phyloP scores from a whole-genome alignment of 1,140 invertebrate species.

The Piezodorus guildinii region DNA sequence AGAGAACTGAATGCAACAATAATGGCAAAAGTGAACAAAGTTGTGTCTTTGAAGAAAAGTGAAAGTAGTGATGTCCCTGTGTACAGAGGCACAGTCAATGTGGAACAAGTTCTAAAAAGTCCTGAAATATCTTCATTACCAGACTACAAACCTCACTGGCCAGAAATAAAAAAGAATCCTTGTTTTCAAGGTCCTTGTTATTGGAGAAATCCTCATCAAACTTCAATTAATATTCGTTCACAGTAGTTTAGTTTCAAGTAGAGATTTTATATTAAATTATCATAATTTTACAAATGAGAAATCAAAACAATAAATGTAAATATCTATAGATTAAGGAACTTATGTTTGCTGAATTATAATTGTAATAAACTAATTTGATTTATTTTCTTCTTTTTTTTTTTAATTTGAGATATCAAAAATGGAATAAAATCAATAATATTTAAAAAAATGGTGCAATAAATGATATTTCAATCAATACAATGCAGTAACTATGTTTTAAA shows the following conservation, averaged over 20 bases:
- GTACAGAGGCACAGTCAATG: slow-evolving; percentile 6
- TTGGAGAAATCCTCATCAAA: slow-evolving; percentile 15
- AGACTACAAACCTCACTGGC: neutral
- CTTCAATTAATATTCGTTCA: no score
- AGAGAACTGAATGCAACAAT: slow-evolving; percentile 8
- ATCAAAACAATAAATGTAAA: neutral
- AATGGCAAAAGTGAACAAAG: neutral
- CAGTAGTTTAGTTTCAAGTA: neutral
- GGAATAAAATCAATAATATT: no score
- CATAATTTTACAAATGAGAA: no score
- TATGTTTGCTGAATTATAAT: neutral
- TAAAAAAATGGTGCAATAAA: no score
- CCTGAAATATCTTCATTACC: neutral
- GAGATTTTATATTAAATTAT: neutral
- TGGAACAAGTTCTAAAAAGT: neutral
- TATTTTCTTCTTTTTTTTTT: no score
- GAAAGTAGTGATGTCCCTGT: neutral
- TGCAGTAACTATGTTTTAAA: no score
- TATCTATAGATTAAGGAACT: no score
- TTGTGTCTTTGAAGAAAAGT: neutral
- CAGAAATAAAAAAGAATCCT: neutral
- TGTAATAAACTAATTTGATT: neutral
- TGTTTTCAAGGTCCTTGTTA: slow-evolving; percentile 21
- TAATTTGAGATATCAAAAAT: no score
- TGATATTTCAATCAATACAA: no score